These are phyloP conservation scores for Pristionchus fissidentatus DNA, from an alignment of 2,888 invertebrate species.

Conservation along the genomic window DNA sequence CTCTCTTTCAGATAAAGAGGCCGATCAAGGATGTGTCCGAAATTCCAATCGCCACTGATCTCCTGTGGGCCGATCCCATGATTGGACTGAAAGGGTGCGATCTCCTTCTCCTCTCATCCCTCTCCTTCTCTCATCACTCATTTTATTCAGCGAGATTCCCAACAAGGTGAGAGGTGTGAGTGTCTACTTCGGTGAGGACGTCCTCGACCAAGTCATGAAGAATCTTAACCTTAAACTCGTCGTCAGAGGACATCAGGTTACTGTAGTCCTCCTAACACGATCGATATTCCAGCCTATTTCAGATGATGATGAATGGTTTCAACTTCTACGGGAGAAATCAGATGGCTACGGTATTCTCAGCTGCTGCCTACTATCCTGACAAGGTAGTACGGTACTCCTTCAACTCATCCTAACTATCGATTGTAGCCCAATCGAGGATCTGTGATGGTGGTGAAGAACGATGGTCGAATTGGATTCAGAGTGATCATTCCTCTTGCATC, in stretches of 20 bases:
- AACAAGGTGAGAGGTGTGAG: slow-evolving; percentile 45
- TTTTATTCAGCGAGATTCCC: not conserved
- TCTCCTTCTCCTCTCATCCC: not conserved
- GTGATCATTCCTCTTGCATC: not conserved
- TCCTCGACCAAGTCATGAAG: slow-evolving; percentile 6
- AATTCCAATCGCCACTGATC: not conserved
- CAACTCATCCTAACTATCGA: not conserved
- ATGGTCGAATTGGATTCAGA: slow-evolving; percentile 19
- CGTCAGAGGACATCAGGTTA: slow-evolving; percentile 41
- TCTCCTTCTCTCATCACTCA: not conserved
- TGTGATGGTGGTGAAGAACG: not conserved
- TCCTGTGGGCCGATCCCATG: slow-evolving; percentile 12
- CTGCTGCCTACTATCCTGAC: slow-evolving; percentile 45
- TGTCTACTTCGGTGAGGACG: slow-evolving; percentile 47
- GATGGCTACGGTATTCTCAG: slow-evolving; percentile 43
- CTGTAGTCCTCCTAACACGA: not conserved
- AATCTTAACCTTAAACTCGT: slow-evolving; percentile 41
- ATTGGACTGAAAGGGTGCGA: not conserved
- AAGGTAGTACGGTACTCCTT: not conserved
- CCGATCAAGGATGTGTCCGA: not conserved
- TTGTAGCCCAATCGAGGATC: not conserved
- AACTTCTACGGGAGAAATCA: slow-evolving; percentile 36
- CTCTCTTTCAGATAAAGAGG: not conserved
- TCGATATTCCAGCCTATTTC: not conserved
- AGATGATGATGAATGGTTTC: slow-evolving; percentile 45